Conservation (phyloP, 2,888 invertebrate species). For the Lycophotia porphyrea region DNA sequence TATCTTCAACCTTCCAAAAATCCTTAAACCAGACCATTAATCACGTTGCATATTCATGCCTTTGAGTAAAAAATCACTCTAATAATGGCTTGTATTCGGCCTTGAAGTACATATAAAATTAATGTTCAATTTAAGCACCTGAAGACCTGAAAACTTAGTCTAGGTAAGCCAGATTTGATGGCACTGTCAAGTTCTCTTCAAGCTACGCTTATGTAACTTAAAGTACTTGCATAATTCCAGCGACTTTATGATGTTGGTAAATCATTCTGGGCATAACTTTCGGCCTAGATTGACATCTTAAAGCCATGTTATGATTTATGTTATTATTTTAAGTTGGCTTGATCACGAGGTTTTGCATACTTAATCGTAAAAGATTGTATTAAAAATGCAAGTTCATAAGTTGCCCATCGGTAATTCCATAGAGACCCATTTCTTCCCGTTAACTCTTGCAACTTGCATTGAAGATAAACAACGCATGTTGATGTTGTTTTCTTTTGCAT, state of each 20-base stretch:
- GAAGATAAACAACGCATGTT: conserved; percentile 16
- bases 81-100: conserved; percentile 1
- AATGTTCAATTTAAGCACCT: conserved; percentile 11
- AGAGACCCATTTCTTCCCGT: conserved; percentile 24
- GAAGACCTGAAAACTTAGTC: not conserved
- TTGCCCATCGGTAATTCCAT: conserved; percentile 20
- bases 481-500: conserved; percentile 7
- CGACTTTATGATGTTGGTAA: conserved; percentile 19
- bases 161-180: conserved; percentile 13
- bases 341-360: not conserved
- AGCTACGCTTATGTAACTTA: not conserved
- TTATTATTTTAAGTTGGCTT: not conserved
- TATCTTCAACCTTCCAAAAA: conserved; percentile 5
- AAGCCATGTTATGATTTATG: conserved; percentile 6
- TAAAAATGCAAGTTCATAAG: conserved; percentile 25
- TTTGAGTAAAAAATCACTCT: conserved; percentile 17
- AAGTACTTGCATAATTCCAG: conserved; percentile 15
- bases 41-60: conserved; percentile 4
- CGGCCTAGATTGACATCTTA: not conserved
- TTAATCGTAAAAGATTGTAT: conserved; percentile 4
- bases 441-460: conserved; percentile 25
- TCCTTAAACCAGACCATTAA: not conserved
- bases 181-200: conserved; percentile 7
- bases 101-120: conserved; percentile 9
- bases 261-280: conserved; percentile 5